A percentile compares a stretch with the other conserved stretches of the same genome.
These are phyloP conservation scores for Coendou prehensilis DNA, from an alignment of 2,797 vertebrate species.

Conservation along the genomic window DNA sequence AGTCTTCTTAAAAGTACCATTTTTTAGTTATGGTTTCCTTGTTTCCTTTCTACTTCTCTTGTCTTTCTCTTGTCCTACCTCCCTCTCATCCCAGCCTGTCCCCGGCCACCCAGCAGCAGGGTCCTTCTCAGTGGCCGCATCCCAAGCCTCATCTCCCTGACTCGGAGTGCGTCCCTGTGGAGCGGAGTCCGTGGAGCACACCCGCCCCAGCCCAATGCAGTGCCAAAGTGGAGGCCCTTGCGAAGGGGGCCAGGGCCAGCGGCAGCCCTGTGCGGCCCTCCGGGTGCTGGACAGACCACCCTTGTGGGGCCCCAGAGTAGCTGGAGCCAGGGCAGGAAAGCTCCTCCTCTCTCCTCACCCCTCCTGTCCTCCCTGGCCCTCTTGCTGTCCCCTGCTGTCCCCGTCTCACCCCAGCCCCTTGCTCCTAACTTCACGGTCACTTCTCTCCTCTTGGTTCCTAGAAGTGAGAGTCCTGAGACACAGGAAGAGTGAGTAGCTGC, in stretches of 20 bases:
- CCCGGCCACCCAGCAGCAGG: neutral
- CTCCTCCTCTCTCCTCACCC: neutral
- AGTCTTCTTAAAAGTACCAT: neutral
- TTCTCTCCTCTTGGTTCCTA: constrained; percentile 84
- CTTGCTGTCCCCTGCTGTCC: constrained; percentile 30
- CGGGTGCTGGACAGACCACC: neutral
- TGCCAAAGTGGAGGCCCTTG: neutral
- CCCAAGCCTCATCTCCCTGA: neutral
- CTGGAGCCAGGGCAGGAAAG: constrained; percentile 40
- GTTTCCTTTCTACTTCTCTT: neutral
- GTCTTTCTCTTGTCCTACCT: neutral
- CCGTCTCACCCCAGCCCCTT: constrained; percentile 66
- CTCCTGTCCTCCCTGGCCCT: neutral
- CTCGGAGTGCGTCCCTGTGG: neutral
- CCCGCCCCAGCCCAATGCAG: neutral
- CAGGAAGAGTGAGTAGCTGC: constrained; percentile 91
- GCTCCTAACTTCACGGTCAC: constrained; percentile 80
- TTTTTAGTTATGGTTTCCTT: neutral
- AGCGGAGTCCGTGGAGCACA: neutral
- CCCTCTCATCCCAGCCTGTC: neutral
- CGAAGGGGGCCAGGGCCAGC: neutral
- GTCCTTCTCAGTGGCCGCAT: neutral
- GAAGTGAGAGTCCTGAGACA: constrained; percentile 90
- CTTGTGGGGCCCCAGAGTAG: constrained; percentile 44
- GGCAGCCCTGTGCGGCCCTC: neutral